These are phyloP conservation scores for Drosophila merina DNA, from an alignment of 2,888 invertebrate genomes.

Conservation along the genomic window DNA sequence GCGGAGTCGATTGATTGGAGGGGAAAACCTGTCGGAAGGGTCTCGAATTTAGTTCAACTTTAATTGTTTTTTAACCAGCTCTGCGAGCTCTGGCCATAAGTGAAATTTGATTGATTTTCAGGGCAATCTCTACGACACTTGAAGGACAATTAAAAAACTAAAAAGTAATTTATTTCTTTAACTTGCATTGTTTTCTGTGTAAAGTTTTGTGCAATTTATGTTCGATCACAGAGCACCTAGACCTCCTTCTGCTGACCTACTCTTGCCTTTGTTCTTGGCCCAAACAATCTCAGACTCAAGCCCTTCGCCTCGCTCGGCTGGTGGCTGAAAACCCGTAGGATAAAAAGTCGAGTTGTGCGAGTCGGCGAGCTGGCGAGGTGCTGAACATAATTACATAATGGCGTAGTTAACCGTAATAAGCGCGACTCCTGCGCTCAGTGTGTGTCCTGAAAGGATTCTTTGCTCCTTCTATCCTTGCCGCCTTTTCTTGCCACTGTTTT, in stretches of 20 bases:
- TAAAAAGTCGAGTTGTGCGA: conserved; percentile 30
- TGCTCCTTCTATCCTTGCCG: conserved; percentile 17
- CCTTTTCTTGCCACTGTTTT: conserved; percentile 20
- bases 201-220: conserved; percentile 53
- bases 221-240: conserved; percentile 62
- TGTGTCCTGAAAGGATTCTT: conserved; percentile 77
- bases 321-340: conserved; percentile 29
- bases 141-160: not conserved
- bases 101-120: conserved; percentile 76
- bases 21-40: conserved; percentile 61
- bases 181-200: not conserved
- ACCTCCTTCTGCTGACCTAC: conserved; percentile 40
- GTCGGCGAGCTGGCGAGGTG: conserved; percentile 23
- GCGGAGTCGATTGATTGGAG: conserved; percentile 60
- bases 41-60: conserved; percentile 74
- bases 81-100: conserved; percentile 42
- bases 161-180: not conserved
- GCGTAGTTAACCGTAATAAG: conserved; percentile 79
- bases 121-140: not conserved
- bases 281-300: conserved; percentile 36
- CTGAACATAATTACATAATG: conserved; percentile 77
- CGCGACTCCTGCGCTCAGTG: conserved; percentile 70
- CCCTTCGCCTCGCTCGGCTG: conserved; percentile 49
- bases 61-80: conserved; percentile 78
- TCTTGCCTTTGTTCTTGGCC: conserved; percentile 42